Evolutionary conservation across 2,797 vertebrate species (phyloP).

Genomic region (Tinamus major): DNA sequence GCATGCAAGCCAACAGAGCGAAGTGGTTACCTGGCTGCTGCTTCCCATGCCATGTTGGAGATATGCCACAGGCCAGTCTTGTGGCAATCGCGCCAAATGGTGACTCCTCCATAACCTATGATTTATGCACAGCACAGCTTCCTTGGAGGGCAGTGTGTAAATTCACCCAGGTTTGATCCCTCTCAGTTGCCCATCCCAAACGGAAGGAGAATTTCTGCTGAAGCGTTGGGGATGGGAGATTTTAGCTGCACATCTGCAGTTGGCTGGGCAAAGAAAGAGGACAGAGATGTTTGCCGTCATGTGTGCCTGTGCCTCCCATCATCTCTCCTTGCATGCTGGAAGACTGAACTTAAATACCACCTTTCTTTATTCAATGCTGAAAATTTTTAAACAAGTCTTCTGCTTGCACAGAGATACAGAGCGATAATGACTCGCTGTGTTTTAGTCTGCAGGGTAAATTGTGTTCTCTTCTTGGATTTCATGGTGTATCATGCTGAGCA

Average conservation of each 20-base stretch:
- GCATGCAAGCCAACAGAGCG: not conserved
- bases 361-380: not conserved
- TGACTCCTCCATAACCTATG: not conserved
- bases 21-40: not conserved
- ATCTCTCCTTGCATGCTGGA: not conserved
- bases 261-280: not conserved
- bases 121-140: not conserved
- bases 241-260: not conserved
- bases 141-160: not conserved
- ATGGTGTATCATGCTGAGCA: not conserved
- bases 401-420: not conserved
- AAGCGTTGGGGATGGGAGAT: not conserved
- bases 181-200: not conserved
- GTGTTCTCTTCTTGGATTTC: not conserved
- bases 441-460: slow-evolving; percentile 3
- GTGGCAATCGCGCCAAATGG: not conserved
- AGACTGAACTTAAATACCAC: not conserved
- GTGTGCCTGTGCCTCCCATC: not conserved
- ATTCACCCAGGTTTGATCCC: not conserved
- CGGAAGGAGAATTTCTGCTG: not conserved
- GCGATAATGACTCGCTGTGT: not conserved
- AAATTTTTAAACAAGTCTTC: not conserved
- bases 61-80: not conserved
- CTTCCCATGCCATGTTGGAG: not conserved
- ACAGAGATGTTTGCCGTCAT: not conserved